These are phyloP conservation scores for Shinisaurus crocodilurus DNA, from an alignment of 2,113 vertebrate genomes.

Conservation along the genomic window DNA sequence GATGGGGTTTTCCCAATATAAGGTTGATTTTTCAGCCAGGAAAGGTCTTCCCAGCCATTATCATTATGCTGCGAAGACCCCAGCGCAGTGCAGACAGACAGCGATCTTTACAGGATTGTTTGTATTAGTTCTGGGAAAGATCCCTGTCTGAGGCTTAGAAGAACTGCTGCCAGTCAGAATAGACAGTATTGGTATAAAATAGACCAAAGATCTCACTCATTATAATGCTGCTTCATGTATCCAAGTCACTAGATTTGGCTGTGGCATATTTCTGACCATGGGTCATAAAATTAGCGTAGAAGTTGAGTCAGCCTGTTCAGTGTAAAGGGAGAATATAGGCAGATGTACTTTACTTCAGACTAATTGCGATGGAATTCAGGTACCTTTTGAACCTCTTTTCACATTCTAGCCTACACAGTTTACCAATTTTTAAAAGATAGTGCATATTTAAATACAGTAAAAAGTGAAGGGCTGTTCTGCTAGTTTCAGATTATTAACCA, in stretches of 20 bases:
- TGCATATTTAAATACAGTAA: constrained; percentile 55
- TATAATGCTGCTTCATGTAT: background rate
- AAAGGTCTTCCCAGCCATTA: background rate
- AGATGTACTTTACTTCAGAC: background rate
- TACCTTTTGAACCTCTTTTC: constrained; percentile 5
- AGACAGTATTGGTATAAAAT: background rate
- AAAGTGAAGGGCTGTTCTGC: constrained; percentile 56
- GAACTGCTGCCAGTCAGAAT: background rate
- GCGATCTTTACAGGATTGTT: no score
- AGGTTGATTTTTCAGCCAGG: background rate
- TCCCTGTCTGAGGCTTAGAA: background rate
- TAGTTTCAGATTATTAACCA: constrained; percentile 82
- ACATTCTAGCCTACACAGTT: constrained; percentile 8
- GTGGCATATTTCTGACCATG: background rate
- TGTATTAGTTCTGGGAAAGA: background rate
- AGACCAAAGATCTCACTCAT: background rate
- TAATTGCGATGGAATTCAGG: constrained; percentile 1
- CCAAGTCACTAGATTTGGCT: background rate
- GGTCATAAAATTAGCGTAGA: background rate
- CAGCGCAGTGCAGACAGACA: background rate
- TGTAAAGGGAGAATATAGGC: background rate
- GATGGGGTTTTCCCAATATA: background rate
- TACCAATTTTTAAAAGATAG: constrained; percentile 40
- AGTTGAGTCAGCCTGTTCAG: background rate
- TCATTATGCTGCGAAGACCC: no score